These are phyloP conservation scores for Dendrocincla fuliginosa DNA, from an alignment of 2,797 vertebrate genomes.

Conservation along the genomic window DNA sequence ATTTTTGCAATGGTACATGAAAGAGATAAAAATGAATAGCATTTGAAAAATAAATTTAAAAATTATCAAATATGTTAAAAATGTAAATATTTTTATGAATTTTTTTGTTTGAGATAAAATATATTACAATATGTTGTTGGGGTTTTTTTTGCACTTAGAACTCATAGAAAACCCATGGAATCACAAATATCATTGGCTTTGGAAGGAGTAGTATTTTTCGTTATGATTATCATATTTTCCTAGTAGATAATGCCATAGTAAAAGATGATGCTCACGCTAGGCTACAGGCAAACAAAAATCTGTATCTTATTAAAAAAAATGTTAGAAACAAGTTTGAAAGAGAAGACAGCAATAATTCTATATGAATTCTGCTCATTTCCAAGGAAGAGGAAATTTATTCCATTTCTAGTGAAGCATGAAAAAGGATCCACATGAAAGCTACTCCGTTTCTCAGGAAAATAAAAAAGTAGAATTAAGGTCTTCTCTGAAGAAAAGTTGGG, in stretches of 20 bases:
- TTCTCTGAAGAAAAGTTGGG: neutral
- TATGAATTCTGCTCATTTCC: neutral
- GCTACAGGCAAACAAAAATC: neutral
- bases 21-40: neutral
- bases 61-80: neutral
- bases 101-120: neutral
- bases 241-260: neutral
- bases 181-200: neutral
- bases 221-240: neutral
- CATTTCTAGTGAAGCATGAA: neutral
- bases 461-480: neutral
- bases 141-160: neutral
- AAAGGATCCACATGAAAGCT: neutral
- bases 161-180: neutral
- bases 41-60: neutral
- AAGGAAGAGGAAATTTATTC: neutral
- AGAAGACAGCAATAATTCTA: neutral
- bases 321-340: neutral
- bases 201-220: neutral
- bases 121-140: fast-evolving
- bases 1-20: neutral
- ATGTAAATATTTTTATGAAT: neutral
- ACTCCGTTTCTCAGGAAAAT: neutral
- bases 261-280: neutral
- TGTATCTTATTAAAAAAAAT: neutral